These are phyloP conservation scores for Eurystomus gularis DNA, from an alignment of 2,113 vertebrate genomes.

Conservation along the genomic window DNA sequence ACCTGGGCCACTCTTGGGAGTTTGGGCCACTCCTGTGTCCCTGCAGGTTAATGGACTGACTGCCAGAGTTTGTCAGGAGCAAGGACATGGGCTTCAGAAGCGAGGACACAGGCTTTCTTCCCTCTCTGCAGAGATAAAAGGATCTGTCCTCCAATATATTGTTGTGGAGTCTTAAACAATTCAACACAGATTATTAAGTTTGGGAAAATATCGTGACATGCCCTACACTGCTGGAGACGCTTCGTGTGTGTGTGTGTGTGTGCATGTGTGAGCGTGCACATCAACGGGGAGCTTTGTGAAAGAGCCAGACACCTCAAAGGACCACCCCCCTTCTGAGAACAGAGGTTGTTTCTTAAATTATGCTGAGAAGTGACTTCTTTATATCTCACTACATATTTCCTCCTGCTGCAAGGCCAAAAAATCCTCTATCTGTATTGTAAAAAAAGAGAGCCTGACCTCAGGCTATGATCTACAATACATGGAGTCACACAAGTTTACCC, in stretches of 20 bases:
- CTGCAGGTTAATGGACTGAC: not conserved
- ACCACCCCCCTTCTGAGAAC: not conserved
- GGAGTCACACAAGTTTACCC: slow-evolving; percentile 28
- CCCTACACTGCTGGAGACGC: not conserved
- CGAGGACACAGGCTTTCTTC: not conserved
- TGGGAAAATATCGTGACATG: not conserved
- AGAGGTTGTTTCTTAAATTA: slow-evolving; percentile 53
- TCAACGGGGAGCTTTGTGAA: not conserved
- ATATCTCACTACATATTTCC: slow-evolving; percentile 29
- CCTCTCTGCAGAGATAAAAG: not conserved
- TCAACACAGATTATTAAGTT: not conserved
- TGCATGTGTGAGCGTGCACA: not conserved
- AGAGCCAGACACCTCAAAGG: not conserved
- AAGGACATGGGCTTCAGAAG: not conserved
- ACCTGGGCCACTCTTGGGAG: not conserved
- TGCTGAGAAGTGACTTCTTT: slow-evolving; percentile 34
- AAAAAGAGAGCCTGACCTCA: slow-evolving; percentile 39
- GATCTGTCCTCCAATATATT: accelerated
- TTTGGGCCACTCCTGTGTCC: too few relatives aligned
- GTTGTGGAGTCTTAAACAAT: not conserved
- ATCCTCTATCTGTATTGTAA: not conserved
- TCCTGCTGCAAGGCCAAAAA: slow-evolving; percentile 42
- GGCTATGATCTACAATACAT: slow-evolving; percentile 49
- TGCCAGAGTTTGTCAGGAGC: not conserved
- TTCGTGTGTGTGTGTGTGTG: not conserved